Evolutionary conservation across 2,888 invertebrate genomes (phyloP).

Genomic region (Notocelia uddmanniana): DNA sequence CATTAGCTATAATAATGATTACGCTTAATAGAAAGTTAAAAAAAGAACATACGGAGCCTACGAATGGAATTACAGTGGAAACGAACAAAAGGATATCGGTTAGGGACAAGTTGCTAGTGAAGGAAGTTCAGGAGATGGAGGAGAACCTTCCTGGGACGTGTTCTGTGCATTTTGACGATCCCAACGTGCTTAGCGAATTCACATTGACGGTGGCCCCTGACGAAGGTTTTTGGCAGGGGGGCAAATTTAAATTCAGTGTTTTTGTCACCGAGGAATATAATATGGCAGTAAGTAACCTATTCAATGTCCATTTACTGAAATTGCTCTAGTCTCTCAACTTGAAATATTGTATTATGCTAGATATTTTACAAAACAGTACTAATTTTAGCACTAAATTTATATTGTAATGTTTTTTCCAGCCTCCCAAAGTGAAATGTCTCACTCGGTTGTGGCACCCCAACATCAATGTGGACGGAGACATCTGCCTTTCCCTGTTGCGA

Average conservation of each 20-base stretch:
- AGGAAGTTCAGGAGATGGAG: constrained; percentile 95
- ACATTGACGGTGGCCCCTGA: constrained; percentile 91
- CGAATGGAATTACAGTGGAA: constrained; percentile 72
- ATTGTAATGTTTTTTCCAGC: constrained; percentile 85
- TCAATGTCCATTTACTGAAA: not conserved
- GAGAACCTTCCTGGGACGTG: constrained; percentile 93
- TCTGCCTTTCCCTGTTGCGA: constrained; percentile 95
- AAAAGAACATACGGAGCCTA: constrained; percentile 84
- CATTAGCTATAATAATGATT: constrained; percentile 84
- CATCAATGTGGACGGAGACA: constrained; percentile 96
- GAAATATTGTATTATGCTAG: too few species aligned
- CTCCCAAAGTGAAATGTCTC: constrained; percentile 95
- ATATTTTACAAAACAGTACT: too few species aligned
- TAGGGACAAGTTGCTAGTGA: constrained; percentile 91
- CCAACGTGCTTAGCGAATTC: constrained; percentile 93
- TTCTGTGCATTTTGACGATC: constrained; percentile 92
- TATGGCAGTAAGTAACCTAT: constrained; percentile 91
- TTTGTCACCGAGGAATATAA: constrained; percentile 97
- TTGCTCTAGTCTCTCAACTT: too few species aligned
- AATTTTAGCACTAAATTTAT: too few species aligned
- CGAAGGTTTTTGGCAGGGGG: constrained; percentile 96
- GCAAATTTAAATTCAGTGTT: constrained; percentile 94
- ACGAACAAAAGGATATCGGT: constrained; percentile 88
- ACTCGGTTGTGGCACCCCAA: constrained; percentile 99
- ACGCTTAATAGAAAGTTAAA: constrained; percentile 90